Base-by-base conservation (phyloP, 2,797 vertebrate genomes). In the Craterocephalus amniculus region DNA sequence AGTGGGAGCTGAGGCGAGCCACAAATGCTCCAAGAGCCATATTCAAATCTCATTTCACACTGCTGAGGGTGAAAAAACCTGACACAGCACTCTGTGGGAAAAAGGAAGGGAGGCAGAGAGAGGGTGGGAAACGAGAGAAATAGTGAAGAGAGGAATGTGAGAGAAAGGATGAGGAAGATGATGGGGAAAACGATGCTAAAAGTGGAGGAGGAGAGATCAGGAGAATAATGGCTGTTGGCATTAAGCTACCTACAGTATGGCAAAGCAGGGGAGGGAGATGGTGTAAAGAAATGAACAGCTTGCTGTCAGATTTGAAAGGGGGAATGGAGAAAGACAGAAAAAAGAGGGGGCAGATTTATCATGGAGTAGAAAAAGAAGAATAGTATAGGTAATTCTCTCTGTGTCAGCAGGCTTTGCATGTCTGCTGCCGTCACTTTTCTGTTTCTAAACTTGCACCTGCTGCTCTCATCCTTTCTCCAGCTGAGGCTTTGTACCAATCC, bases 31-130 rank as follows among this genome's bases (percentile, higher is more conserved):
- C 82, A 43, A 90, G 87, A 91, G 89, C 91, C 90, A 86, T 90
- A 92, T 92, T 93, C 90, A 91, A 93, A 92, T 93, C 88, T 90
- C 89, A 91, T 94, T 93, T 94, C 90, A 92, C 91, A 90, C 87
- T 55, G 70, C 86, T 85, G 85, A 87, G 79, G 80, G 81, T 88
- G 86, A 89, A 87, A 92, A 91, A 79, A 77, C 86, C 93, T 95
- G 92, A 94, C 87, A 84, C 88, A 91, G 92, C 91, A 93, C 75
- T 75, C 81, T 43, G 73, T 60, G 72, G 76, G 76, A n/a, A 73
- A 24, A 72, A 76, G 67, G 80, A 74, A 67, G 60, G 32, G 67
- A 79, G 63, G 51, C 22, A 48, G 48, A 20, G 66, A 73, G 72
- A 79, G 66, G 56, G 45, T 22, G 54, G 63, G 79, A n/a, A 67